A percentile compares a stretch with the other conserved stretches of the same genome.
Evolutionary conservation across 2,888 invertebrate genomes (phyloP).

Genomic region (Meta bourneti): DNA sequence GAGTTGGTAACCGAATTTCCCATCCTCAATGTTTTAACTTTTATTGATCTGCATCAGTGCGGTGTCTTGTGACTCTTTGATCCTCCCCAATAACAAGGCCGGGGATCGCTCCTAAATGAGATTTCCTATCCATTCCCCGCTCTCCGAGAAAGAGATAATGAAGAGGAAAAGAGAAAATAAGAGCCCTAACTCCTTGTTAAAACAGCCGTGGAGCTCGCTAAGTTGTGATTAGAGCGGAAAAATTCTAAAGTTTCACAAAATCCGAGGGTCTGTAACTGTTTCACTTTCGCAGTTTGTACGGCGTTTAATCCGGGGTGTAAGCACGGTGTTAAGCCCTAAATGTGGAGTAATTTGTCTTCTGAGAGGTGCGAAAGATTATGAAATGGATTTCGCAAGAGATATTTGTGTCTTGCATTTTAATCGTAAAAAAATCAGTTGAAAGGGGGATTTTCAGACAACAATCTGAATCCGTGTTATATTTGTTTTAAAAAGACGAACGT

Average conservation of each 20-base stretch:
- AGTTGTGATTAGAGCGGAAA: neutral
- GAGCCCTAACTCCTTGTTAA: slow-evolving; percentile 29
- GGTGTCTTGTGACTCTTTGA: neutral
- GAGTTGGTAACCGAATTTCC: neutral
- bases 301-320: neutral
- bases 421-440: no score
- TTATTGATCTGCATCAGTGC: neutral
- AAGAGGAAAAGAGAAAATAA: slow-evolving; percentile 18
- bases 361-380: neutral
- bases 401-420: no score
- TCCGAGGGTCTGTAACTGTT: neutral
- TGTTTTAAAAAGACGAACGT: no score
- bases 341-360: neutral
- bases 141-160: slow-evolving; percentile 11
- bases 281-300: neutral
- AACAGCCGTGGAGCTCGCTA: neutral
- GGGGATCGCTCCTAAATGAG: neutral
- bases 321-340: neutral
- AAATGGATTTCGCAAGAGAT: neutral
- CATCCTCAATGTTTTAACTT: neutral
- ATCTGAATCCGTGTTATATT: no score
- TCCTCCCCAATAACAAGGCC: neutral
- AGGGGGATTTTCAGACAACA: no score
- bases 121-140: slow-evolving; percentile 9
- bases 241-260: neutral